These are phyloP conservation scores for Rhinoraja longicauda DNA, from an alignment of 2,797 vertebrate genomes.

Conservation along the genomic window DNA sequence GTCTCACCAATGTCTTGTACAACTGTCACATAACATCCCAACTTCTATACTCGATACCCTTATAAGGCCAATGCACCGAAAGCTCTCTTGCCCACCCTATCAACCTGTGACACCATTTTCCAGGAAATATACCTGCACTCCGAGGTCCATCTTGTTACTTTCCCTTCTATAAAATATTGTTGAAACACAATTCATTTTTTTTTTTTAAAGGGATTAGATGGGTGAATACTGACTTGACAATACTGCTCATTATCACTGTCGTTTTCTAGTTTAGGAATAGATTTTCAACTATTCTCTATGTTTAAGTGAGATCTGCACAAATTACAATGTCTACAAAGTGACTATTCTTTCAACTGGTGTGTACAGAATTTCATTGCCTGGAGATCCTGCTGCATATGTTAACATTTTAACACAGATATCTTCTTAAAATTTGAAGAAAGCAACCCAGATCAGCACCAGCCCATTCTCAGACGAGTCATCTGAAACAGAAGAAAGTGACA, in stretches of 20 bases:
- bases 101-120: no score
- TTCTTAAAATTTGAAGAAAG: slow-evolving; percentile 67
- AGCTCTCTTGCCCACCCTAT: no score
- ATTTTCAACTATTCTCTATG: background rate
- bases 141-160: no score
- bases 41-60: no score
- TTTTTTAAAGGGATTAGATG: background rate
- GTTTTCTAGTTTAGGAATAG: background rate
- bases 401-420: background rate
- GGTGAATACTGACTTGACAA: background rate
- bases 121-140: no score
- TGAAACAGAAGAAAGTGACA: slow-evolving; percentile 84
- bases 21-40: no score
- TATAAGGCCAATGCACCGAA: no score
- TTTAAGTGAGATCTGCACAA: background rate
- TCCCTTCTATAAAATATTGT: background rate
- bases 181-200: background rate
- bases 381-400: background rate
- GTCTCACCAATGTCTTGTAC: no score
- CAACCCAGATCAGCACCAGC: slow-evolving; percentile 81
- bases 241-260: background rate
- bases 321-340: background rate
- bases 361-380: background rate
- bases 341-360: background rate
- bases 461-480: slow-evolving; percentile 80